phyloP scores from a whole-genome alignment of 2,113 vertebrate species.

The Dipodomys stephensi region DNA sequence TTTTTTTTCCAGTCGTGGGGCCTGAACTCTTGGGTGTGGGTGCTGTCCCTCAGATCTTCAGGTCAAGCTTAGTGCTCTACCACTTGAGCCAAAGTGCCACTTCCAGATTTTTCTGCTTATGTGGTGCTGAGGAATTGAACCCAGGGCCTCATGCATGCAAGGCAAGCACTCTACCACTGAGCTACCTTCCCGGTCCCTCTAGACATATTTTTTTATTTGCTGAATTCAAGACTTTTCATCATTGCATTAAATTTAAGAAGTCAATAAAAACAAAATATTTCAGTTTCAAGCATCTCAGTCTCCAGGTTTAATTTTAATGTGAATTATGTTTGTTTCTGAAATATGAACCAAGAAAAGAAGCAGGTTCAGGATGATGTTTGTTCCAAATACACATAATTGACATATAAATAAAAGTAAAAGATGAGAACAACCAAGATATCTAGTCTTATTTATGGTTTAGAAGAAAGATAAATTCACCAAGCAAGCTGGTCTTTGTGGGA shows the following conservation, averaged over 20 bases:
- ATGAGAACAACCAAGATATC: slow-evolving; percentile 24
- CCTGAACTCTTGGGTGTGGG: no score
- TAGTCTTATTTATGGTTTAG: neutral
- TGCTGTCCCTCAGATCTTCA: no score
- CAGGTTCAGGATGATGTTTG: slow-evolving; percentile 38
- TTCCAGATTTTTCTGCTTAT: no score
- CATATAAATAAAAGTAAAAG: slow-evolving; percentile 41
- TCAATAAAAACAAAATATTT: neutral
- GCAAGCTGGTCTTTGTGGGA: neutral
- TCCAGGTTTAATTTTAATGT: slow-evolving; percentile 36
- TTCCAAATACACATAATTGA: neutral
- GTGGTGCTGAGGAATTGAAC: no score
- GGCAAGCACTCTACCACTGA: no score
- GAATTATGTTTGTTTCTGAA: slow-evolving; percentile 65
- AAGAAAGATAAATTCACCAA: slow-evolving; percentile 1
- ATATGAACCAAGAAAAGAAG: slow-evolving; percentile 54
- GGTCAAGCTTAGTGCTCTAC: no score
- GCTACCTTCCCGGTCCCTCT: no score
- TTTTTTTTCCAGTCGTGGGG: neutral
- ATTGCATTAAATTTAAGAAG: neutral
- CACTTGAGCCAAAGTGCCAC: no score
- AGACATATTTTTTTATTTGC: no score
- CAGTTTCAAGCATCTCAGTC: slow-evolving; percentile 9
- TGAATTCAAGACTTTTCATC: neutral
- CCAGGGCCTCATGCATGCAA: no score